A percentile compares a stretch with the other conserved stretches of the same genome.
These are phyloP conservation scores for Lagria hirta DNA, from an alignment of 2,888 invertebrate species.

Conservation along the genomic window DNA sequence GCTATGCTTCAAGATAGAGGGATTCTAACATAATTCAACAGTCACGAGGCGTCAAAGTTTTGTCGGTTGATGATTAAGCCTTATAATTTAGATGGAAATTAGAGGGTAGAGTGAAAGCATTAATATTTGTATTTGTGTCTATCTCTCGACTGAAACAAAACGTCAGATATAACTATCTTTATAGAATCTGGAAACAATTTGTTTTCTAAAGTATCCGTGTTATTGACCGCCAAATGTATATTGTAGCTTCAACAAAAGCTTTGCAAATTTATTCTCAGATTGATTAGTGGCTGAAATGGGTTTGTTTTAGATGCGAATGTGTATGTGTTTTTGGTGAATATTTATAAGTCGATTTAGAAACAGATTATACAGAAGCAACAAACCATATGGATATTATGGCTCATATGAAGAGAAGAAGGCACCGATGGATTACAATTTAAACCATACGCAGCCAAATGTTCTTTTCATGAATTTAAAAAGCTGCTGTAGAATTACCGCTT, in stretches of 20 bases:
- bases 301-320: slow-evolving; percentile 17
- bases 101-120: slow-evolving; percentile 9
- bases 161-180: slow-evolving; percentile 13
- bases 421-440: slow-evolving; percentile 2
- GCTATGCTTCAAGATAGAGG: too few species aligned
- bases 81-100: slow-evolving; percentile 15
- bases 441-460: too few species aligned
- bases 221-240: slow-evolving; percentile 20
- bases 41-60: slow-evolving; percentile 6
- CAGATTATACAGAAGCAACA: slow-evolving; percentile 33
- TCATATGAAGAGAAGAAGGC: slow-evolving; percentile 20
- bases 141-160: slow-evolving; percentile 12
- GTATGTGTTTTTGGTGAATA: slow-evolving; percentile 19
- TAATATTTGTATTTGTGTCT: slow-evolving; percentile 9
- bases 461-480: too few species aligned
- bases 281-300: slow-evolving; percentile 17
- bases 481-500: too few species aligned
- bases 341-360: slow-evolving; percentile 20
- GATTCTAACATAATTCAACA: background rate
- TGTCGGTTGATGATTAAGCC: slow-evolving; percentile 12
- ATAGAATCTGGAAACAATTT: slow-evolving; percentile 20
- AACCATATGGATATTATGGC: slow-evolving; percentile 32
- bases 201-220: slow-evolving; percentile 19
- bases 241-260: slow-evolving; percentile 15
- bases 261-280: slow-evolving; percentile 15